Conservation (phyloP, 2,113 vertebrate genomes). For the human region DNA sequence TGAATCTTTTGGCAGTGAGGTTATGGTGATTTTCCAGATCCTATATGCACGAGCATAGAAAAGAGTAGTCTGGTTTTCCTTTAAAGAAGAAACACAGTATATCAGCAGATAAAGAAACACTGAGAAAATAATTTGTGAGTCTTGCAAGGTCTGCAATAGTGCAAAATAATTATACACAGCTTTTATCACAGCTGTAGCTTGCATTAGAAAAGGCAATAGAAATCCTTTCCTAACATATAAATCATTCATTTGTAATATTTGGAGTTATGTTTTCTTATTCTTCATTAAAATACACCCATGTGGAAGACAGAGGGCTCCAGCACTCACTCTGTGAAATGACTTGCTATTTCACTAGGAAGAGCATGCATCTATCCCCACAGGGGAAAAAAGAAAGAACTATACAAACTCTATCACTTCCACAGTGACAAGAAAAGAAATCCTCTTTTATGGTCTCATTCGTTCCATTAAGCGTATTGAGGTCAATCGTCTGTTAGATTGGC, state of each 20-base stretch:
- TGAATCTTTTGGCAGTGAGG: slow-evolving; percentile 64
- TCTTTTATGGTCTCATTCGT: accelerated
- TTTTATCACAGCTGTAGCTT: slow-evolving; percentile 42
- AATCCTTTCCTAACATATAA: background rate
- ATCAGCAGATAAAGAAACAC: slow-evolving; percentile 49
- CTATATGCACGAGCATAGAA: background rate
- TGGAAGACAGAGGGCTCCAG: background rate
- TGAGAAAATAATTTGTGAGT: slow-evolving; percentile 57
- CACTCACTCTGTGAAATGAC: background rate
- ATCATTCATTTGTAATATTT: background rate
- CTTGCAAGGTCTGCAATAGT: slow-evolving; percentile 62
- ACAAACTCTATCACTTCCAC: accelerated
- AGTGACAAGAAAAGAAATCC: background rate
- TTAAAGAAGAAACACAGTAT: slow-evolving; percentile 54
- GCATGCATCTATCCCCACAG: background rate
- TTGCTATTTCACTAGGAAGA: background rate
- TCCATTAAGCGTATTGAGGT: accelerated
- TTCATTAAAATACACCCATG: background rate
- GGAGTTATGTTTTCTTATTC: background rate
- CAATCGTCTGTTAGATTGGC: accelerated
- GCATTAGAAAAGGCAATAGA: background rate
- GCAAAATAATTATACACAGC: slow-evolving; percentile 47
- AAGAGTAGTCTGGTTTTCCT: slow-evolving; percentile 64
- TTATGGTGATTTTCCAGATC: slow-evolving; percentile 63
- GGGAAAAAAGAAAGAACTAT: background rate